Percentiles rank a stretch among this genome's conserved stretches.
These are phyloP conservation scores for Reinhardtius hippoglossoides DNA, from an alignment of 2,113 vertebrate species.

Conservation along the genomic window DNA sequence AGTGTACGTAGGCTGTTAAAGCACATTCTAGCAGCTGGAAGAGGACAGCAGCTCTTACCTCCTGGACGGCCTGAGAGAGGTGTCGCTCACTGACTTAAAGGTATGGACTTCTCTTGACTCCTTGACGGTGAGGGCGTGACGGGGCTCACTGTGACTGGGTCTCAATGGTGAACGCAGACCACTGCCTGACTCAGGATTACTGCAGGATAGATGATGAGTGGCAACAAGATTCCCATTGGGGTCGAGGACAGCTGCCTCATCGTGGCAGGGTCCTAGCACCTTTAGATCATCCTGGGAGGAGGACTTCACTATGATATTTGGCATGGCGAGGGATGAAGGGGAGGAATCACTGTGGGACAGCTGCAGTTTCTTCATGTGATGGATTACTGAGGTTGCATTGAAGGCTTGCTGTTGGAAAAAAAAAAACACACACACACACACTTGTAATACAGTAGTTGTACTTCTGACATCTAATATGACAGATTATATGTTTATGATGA, in stretches of 20 bases:
- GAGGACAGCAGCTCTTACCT: slow-evolving; percentile 45
- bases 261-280: not conserved
- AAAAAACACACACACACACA: not conserved
- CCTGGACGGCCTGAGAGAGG: slow-evolving; percentile 35
- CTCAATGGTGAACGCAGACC: slow-evolving; percentile 43
- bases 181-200: slow-evolving; percentile 15
- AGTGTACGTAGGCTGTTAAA: too few species aligned
- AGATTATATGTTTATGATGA: too few species aligned
- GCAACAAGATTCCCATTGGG: slow-evolving; percentile 62
- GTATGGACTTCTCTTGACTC: slow-evolving; percentile 35
- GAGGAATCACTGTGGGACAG: slow-evolving; percentile 63
- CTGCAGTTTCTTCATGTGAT: slow-evolving; percentile 92
- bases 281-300: slow-evolving; percentile 47
- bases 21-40: too few species aligned
- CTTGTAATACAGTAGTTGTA: too few species aligned
- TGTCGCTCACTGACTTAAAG: slow-evolving; percentile 48
- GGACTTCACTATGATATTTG: slow-evolving; percentile 55
- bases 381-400: slow-evolving; percentile 85
- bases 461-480: too few species aligned
- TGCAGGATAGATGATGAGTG: fast-evolving
- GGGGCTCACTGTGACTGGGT: slow-evolving; percentile 55
- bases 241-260: slow-evolving; percentile 38
- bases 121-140: slow-evolving; percentile 5
- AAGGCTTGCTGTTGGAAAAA: slow-evolving; percentile 87
- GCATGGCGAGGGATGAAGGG: slow-evolving; percentile 32